Conservation (phyloP, 2,888 invertebrate species). For the Lithodes maja region DNA sequence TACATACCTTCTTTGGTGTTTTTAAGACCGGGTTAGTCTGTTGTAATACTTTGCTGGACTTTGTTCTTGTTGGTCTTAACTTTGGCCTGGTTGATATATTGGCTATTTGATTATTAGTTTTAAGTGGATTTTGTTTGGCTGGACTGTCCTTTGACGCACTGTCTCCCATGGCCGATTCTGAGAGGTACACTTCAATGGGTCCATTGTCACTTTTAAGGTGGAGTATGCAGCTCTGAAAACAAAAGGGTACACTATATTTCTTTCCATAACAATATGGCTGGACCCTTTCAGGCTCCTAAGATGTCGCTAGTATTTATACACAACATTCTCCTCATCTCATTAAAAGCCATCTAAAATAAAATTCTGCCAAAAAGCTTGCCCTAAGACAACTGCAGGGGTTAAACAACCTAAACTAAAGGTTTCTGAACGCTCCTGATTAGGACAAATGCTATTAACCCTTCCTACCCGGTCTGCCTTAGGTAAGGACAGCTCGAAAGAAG, state of each 20-base stretch:
- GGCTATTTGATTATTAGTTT: constrained; percentile 21
- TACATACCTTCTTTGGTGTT: constrained; percentile 66
- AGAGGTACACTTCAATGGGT: constrained; percentile 96
- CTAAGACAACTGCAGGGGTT: no score
- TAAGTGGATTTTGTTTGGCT: constrained; percentile 41
- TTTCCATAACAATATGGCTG: no score
- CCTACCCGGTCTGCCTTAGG: no score
- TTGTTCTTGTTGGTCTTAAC: constrained; percentile 49
- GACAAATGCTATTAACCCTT: no score
- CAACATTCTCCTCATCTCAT: no score
- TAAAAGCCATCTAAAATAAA: no score
- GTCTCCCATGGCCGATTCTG: constrained; percentile 56
- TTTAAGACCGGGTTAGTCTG: constrained; percentile 49
- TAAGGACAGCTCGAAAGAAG: no score
- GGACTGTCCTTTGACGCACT: constrained; percentile 41
- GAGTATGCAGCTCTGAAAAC: constrained; percentile 80
- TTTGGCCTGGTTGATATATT: constrained; percentile 40
- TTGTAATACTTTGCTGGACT: constrained; percentile 36
- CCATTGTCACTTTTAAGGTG: constrained; percentile 92
- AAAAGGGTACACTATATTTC: background rate
- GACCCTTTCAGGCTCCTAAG: no score
- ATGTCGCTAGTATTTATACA: no score
- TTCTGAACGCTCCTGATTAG: no score
- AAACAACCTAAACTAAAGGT: no score
- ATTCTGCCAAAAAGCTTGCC: no score